Percentiles rank a stretch among this genome's conserved stretches.
Conservation (phyloP, 2,888 invertebrate genomes). For the Agonopterix heracliana region DNA sequence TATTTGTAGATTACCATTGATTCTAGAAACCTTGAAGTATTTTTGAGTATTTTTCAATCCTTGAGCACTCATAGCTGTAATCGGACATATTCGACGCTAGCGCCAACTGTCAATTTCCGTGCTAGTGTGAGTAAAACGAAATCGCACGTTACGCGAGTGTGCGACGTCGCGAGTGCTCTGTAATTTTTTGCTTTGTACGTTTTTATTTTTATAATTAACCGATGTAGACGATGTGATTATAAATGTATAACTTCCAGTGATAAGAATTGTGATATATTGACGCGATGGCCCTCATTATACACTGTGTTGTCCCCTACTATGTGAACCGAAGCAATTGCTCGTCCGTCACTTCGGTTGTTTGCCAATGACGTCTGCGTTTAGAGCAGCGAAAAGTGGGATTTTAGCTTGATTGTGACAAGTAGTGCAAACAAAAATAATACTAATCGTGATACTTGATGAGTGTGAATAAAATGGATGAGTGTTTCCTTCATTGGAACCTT, state of each 20-base stretch:
- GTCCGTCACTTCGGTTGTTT: conserved; percentile 75
- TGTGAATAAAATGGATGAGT: conserved; percentile 72
- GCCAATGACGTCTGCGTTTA: conserved; percentile 76
- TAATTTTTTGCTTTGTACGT: conserved; percentile 70
- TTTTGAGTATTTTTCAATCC: too few relatives aligned
- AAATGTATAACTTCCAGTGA: conserved; percentile 66
- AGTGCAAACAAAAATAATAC: conserved; percentile 66
- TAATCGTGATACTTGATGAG: conserved; percentile 65
- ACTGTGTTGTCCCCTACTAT: conserved; percentile 67
- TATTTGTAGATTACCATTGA: too few relatives aligned
- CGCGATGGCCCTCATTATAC: conserved; percentile 59
- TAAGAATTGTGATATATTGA: conserved; percentile 68
- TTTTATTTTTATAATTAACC: conserved; percentile 71
- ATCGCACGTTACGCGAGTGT: conserved; percentile 70
- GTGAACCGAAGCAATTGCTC: conserved; percentile 71
- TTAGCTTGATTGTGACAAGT: conserved; percentile 73
- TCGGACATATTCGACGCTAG: conserved; percentile 29
- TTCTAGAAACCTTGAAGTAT: too few relatives aligned
- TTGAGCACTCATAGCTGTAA: neutral
- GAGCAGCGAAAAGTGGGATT: conserved; percentile 74
- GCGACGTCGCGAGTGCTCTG: conserved; percentile 72
- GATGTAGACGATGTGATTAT: conserved; percentile 60
- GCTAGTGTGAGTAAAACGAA: conserved; percentile 54
- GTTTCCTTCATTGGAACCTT: conserved; percentile 62
- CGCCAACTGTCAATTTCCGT: conserved; percentile 26